These are phyloP conservation scores for Bergia sp. DNA, from an alignment of 92 coral and sea anemone genomes.

Conservation along the genomic window DNA sequence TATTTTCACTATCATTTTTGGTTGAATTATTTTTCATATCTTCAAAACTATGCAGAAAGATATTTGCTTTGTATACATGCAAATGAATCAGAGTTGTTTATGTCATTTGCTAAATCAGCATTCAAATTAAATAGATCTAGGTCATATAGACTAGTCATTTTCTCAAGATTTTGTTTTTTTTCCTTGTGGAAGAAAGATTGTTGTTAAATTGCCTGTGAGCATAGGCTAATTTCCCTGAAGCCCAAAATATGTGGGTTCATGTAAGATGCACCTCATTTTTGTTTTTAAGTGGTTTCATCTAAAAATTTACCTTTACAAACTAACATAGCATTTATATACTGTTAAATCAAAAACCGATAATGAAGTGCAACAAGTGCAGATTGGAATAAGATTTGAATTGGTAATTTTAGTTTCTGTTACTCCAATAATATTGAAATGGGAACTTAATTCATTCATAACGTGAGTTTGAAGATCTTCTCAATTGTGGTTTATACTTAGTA, in stretches of 20 bases:
- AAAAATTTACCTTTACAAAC: not conserved
- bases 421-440: too few relatives aligned
- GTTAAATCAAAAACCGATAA: too few relatives aligned
- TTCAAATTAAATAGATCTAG: conserved; percentile 1
- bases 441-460: too few relatives aligned
- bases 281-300: conserved; percentile 13
- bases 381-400: too few relatives aligned
- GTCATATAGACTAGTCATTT: conserved; percentile 2
- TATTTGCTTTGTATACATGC: conserved; percentile 10
- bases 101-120: not conserved
- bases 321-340: not conserved
- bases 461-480: too few relatives aligned
- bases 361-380: too few relatives aligned
- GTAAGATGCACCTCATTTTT: conserved; percentile 2
- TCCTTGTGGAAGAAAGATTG: conserved; percentile 16
- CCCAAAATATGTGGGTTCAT: conserved; percentile 16
- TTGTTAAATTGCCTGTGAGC: conserved; percentile 14
- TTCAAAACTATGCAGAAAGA: conserved; percentile 14
- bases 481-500: too few relatives aligned
- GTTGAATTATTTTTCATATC: conserved; percentile 13
- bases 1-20: conserved; percentile 15
- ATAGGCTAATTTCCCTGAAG: conserved; percentile 5
- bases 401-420: too few relatives aligned
- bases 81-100: conserved; percentile 22
- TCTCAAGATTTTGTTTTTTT: conserved; percentile 16